Percentiles rank a stretch among this genome's conserved stretches.
phyloP scores from a whole-genome alignment of 2,113 vertebrate genomes.

The Lycaon pictus region DNA sequence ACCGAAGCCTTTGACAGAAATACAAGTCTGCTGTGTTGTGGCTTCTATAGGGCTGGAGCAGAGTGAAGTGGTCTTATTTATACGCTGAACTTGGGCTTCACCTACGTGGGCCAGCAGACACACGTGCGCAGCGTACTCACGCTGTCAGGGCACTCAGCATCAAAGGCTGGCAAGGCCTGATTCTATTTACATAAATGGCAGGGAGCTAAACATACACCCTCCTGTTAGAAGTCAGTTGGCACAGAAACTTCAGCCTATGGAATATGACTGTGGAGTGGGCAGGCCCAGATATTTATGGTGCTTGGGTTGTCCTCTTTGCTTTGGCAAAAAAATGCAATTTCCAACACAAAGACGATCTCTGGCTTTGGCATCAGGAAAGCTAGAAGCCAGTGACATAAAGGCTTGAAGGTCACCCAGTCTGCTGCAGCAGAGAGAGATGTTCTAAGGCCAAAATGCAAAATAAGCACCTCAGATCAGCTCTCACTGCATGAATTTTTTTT shows the following conservation, averaged over 20 bases:
- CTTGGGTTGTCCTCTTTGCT: conserved; percentile 26
- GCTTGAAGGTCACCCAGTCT: background rate
- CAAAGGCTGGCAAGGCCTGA: fast-evolving
- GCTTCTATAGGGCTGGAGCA: background rate
- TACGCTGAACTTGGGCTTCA: background rate
- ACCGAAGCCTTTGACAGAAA: conserved; percentile 69
- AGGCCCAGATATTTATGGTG: background rate
- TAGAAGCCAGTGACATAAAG: background rate
- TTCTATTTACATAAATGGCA: background rate
- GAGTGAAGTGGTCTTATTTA: background rate
- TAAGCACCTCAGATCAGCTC: background rate
- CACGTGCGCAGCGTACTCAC: fast-evolving
- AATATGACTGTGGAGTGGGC: background rate
- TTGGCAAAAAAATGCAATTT: conserved; percentile 36
- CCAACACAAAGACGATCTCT: background rate
- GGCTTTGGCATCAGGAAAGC: background rate
- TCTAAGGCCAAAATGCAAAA: background rate
- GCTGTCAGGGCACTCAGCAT: background rate
- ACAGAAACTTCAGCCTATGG: background rate
- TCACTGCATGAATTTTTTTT: background rate
- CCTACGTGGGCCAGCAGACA: background rate
- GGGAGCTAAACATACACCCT: background rate
- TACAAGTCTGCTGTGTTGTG: conserved; percentile 58
- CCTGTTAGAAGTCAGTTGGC: background rate
- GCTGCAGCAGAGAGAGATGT: background rate